These are phyloP conservation scores for Dasyornis broadbenti DNA, from an alignment of 2,113 vertebrate genomes.

Conservation along the genomic window DNA sequence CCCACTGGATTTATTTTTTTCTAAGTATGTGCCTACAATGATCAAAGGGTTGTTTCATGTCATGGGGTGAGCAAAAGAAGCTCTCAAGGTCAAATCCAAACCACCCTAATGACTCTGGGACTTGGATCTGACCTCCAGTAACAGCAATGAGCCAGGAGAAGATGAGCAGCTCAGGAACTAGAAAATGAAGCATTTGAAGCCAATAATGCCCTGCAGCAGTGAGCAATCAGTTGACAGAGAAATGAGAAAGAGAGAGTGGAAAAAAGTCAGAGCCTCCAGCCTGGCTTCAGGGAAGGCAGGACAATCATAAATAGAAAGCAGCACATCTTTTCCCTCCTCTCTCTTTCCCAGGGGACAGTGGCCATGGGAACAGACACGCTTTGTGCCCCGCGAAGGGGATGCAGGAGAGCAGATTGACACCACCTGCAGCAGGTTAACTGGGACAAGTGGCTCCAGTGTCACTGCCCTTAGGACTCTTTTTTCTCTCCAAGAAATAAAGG, in stretches of 20 bases:
- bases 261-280: background rate
- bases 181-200: slow-evolving; percentile 30
- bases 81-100: slow-evolving; percentile 4
- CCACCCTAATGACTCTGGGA: background rate
- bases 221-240: background rate
- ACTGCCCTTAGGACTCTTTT: background rate
- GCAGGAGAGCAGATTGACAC: background rate
- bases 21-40: background rate
- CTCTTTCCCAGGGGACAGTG: background rate
- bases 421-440: background rate
- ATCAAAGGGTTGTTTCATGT: background rate
- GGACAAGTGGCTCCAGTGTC: background rate
- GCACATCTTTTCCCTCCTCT: background rate
- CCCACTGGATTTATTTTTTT: background rate
- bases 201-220: background rate
- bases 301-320: background rate
- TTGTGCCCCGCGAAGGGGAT: background rate
- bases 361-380: background rate
- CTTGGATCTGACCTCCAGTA: background rate
- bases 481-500: background rate
- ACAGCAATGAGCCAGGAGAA: background rate
- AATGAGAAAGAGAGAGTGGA: background rate
- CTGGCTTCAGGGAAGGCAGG: slow-evolving; percentile 2
- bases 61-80: background rate
- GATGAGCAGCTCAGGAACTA: slow-evolving; percentile 7